Conservation (phyloP, 2,797 vertebrate genomes). For the Gymnopithys bicolor region DNA sequence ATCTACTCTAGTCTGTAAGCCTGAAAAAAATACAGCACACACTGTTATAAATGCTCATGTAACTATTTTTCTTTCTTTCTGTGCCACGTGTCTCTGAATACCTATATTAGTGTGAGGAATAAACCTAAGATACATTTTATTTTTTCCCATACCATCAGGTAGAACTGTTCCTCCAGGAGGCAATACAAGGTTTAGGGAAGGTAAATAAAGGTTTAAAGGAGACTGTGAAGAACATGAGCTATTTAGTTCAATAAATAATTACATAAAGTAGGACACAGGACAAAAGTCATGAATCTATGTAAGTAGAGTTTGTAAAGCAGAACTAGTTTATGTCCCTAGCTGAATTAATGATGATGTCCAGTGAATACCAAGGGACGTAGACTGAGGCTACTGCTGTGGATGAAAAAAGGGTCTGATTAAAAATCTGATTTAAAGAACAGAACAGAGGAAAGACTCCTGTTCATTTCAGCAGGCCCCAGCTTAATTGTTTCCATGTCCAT, state of each 20-base stretch:
- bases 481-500: background rate
- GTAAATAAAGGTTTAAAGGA: background rate
- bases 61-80: background rate
- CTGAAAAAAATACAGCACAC: background rate
- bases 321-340: background rate
- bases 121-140: background rate
- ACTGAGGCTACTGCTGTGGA: background rate
- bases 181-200: background rate
- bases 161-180: background rate
- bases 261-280: background rate
- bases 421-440: background rate
- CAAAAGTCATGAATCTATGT: background rate
- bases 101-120: background rate
- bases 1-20: background rate
- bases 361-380: background rate
- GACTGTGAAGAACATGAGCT: background rate
- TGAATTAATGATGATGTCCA: constrained; percentile 1
- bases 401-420: background rate
- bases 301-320: background rate
- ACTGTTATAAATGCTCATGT: background rate
- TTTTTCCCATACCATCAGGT: background rate
- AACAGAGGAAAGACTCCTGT: background rate
- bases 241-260: constrained; percentile 41
- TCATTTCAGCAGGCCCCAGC: background rate
- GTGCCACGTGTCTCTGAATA: background rate